Conservation (phyloP, 2,113 vertebrate genomes). For the Lipotes vexillifer region DNA sequence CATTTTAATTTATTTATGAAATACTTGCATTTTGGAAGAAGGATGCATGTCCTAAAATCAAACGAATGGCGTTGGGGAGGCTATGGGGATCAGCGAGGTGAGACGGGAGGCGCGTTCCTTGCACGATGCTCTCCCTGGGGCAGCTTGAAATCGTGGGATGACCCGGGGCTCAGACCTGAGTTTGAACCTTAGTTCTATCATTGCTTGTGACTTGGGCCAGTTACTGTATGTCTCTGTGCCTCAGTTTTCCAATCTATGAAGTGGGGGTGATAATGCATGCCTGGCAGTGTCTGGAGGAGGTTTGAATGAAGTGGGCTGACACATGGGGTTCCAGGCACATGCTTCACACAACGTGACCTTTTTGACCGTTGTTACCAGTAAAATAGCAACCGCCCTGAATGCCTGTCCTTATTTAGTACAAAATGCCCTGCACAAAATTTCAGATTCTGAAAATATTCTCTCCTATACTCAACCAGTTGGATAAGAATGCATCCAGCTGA, state of each 20-base stretch:
- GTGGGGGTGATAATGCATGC: accelerated
- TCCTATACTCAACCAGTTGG: accelerated
- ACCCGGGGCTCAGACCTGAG: background rate
- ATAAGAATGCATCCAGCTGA: background rate
- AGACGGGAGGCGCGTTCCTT: accelerated
- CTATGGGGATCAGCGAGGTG: accelerated
- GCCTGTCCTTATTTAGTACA: background rate
- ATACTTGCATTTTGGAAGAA: background rate
- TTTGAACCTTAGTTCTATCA: background rate
- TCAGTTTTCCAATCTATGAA: background rate
- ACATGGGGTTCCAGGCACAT: background rate
- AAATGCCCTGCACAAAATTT: background rate
- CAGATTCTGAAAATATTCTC: background rate
- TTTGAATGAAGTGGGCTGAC: background rate
- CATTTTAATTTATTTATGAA: background rate
- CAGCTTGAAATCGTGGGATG: accelerated
- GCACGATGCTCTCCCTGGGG: accelerated
- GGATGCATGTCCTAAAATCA: accelerated
- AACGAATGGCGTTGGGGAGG: background rate
- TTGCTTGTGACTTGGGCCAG: background rate
- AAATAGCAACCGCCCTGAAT: accelerated
- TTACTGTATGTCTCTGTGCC: background rate
- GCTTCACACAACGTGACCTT: background rate
- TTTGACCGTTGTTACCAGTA: too few species aligned
- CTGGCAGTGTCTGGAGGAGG: accelerated